Percentiles rank a stretch among this genome's conserved stretches.
Conservation (phyloP, 2,797 vertebrate species). For the Manis pentadactyla region DNA sequence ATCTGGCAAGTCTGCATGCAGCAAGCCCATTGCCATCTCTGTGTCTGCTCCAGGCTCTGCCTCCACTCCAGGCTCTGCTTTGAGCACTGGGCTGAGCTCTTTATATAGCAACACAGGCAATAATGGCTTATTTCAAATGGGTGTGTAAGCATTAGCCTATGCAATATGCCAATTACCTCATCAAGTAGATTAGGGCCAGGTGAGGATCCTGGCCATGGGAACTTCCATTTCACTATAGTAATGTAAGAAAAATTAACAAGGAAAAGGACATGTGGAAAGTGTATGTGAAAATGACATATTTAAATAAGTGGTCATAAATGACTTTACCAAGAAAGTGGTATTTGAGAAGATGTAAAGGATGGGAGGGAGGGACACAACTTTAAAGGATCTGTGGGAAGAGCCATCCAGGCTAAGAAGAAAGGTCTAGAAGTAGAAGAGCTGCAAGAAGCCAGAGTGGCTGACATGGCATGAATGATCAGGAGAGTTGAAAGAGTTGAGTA, state of each 20-base stretch:
- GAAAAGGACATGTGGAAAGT: background rate
- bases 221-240: too few relatives aligned
- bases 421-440: background rate
- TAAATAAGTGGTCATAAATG: background rate
- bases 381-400: background rate
- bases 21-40: too few relatives aligned
- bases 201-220: too few relatives aligned
- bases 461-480: background rate
- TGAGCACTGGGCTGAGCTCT: too few relatives aligned
- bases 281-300: background rate
- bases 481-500: background rate
- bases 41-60: too few relatives aligned
- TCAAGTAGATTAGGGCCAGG: too few relatives aligned
- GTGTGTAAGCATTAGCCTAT: too few relatives aligned
- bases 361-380: rapidly evolving
- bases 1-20: too few relatives aligned
- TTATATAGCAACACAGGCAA: too few relatives aligned
- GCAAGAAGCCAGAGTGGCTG: background rate
- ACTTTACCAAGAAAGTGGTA: background rate
- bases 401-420: background rate
- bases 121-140: too few relatives aligned
- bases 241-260: background rate
- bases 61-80: too few relatives aligned
- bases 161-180: too few relatives aligned
- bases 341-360: background rate